Conservation (phyloP, 1,140 invertebrate species). For the Probaryconus sp. region DNA sequence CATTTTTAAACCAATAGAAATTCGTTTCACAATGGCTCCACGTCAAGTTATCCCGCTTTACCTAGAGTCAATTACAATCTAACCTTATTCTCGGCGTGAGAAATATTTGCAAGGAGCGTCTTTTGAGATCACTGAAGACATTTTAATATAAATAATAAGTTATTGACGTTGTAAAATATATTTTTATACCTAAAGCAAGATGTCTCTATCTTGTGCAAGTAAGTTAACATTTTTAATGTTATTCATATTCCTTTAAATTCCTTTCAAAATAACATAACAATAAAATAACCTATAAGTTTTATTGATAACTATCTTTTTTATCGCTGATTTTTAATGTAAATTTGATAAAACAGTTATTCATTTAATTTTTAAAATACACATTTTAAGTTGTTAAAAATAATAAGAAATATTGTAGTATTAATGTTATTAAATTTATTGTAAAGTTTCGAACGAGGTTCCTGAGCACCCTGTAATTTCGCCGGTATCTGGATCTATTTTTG, state of each 20-base stretch:
- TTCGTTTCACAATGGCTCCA: too few species aligned
- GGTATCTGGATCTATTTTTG: slow-evolving; percentile 96
- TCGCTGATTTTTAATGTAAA: background rate
- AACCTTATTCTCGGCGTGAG: too few species aligned
- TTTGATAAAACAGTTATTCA: too few species aligned
- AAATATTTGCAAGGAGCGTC: too few species aligned
- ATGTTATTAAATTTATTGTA: slow-evolving; percentile 69
- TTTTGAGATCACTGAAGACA: too few species aligned
- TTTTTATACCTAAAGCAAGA: too few species aligned
- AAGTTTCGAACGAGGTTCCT: slow-evolving; percentile 97
- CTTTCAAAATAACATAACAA: background rate
- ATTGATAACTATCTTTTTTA: background rate
- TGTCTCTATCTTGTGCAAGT: slow-evolving; percentile 41
- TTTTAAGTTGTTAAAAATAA: too few species aligned
- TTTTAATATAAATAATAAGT: background rate
- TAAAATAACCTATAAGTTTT: slow-evolving; percentile 18
- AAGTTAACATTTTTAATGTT: slow-evolving; percentile 6
- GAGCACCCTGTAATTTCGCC: slow-evolving; percentile 98
- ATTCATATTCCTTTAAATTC: background rate
- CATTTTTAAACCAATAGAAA: too few species aligned
- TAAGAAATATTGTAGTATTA: background rate
- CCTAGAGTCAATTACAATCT: too few species aligned
- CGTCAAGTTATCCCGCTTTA: too few species aligned
- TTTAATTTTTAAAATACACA: too few species aligned
- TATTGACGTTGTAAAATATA: too few species aligned